Evolutionary conservation across 2,113 vertebrate genomes (phyloP).

Genomic region (Lepus europaeus): DNA sequence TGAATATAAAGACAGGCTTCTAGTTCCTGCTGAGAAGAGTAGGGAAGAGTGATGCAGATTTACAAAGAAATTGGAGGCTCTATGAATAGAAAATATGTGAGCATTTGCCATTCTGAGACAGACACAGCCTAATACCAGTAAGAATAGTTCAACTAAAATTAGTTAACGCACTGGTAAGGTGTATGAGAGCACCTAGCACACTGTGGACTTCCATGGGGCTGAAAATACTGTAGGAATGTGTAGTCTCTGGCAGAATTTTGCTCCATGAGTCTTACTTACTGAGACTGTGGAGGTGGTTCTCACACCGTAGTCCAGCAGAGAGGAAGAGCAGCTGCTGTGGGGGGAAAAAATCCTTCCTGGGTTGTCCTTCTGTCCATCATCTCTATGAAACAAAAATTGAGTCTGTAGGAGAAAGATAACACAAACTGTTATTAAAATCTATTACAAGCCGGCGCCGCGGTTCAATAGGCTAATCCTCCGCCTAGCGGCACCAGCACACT

Average conservation of each 20-base stretch:
- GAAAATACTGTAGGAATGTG: not conserved
- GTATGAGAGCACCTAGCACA: not conserved
- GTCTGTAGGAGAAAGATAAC: not conserved
- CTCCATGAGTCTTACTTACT: not conserved
- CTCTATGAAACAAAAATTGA: not conserved
- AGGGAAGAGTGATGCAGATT: not conserved
- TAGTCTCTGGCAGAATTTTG: not conserved
- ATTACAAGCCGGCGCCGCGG: not conserved
- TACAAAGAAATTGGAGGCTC: not conserved
- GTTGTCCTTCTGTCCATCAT: not conserved
- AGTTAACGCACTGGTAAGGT: not conserved
- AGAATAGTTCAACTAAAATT: not conserved
- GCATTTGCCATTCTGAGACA: not conserved
- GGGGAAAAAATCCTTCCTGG: not conserved
- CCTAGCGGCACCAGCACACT: no score
- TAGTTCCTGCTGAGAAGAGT: not conserved
- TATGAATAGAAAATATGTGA: not conserved
- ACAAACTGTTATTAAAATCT: not conserved
- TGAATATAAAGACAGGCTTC: not conserved
- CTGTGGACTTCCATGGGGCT: no score
- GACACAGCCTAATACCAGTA: not conserved
- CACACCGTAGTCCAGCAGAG: fast-evolving
- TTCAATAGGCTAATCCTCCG: no score
- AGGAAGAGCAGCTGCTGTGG: not conserved
- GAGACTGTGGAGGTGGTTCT: not conserved